phyloP scores from a whole-genome alignment of 2,888 invertebrate species.

The Acrocyrtus sp. region DNA sequence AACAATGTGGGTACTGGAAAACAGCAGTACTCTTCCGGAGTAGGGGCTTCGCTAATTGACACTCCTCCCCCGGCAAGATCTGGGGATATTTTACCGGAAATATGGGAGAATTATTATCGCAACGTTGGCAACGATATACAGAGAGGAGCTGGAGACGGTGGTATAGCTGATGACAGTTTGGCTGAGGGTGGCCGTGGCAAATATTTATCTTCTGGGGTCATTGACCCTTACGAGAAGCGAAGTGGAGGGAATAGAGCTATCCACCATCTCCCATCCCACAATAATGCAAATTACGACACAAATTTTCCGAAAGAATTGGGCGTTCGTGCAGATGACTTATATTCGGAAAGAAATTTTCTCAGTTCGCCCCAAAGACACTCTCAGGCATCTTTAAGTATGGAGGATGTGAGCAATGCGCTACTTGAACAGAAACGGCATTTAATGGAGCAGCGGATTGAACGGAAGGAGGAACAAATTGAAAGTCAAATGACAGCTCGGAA shows the following conservation, averaged over 20 bases:
- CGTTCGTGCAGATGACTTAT: too few species aligned
- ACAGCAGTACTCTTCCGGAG: too few species aligned
- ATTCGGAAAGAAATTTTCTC: too few species aligned
- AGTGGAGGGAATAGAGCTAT: constrained; percentile 31
- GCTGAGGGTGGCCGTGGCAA: constrained; percentile 11
- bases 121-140: not conserved
- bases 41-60: not conserved
- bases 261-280: too few species aligned
- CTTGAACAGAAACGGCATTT: constrained; percentile 28
- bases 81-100: constrained; percentile 24
- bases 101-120: constrained; percentile 50
- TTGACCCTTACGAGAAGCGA: constrained; percentile 47
- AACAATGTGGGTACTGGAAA: too few species aligned
- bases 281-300: too few species aligned
- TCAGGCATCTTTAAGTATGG: too few species aligned
- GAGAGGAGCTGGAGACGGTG: too few species aligned
- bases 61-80: too few species aligned
- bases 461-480: constrained; percentile 18
- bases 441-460: constrained; percentile 14
- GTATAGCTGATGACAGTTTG: constrained; percentile 24
- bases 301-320: too few species aligned
- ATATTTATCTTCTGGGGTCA: constrained; percentile 22
- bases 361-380: too few species aligned
- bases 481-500: constrained; percentile 4
- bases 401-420: too few species aligned